Conservation (phyloP, 2,113 vertebrate genomes). For the Ammodytes marinus region DNA sequence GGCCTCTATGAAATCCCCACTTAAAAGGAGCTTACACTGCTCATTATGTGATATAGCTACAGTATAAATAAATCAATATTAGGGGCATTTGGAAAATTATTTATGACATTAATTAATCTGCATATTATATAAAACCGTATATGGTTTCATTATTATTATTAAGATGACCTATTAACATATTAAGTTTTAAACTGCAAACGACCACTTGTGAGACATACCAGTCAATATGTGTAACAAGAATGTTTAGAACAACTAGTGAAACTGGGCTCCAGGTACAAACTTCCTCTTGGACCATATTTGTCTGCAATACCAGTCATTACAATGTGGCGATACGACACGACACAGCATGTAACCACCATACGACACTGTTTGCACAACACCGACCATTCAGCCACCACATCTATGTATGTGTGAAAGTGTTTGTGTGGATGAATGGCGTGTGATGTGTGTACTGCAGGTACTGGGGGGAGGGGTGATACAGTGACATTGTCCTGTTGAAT, state of each 20-base stretch:
- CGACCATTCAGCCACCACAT: conserved; percentile 74
- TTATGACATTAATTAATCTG: conserved; percentile 10
- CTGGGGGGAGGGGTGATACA: not conserved
- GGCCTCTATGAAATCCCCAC: not conserved
- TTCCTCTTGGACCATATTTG: conserved; percentile 54
- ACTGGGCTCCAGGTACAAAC: conserved; percentile 54
- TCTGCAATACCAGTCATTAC: conserved; percentile 64
- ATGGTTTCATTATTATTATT: not conserved
- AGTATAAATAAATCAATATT: not conserved
- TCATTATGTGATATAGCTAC: not conserved
- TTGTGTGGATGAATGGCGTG: conserved; percentile 11
- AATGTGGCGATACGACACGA: conserved; percentile 75
- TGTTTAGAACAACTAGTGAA: conserved; percentile 38
- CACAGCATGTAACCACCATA: conserved; percentile 78
- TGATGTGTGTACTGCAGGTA: conserved; percentile 24
- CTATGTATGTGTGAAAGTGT: conserved; percentile 40
- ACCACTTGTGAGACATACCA: not conserved
- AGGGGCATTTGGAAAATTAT: not conserved
- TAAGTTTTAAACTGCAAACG: not conserved
- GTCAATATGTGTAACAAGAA: not conserved
- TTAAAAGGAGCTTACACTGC: not conserved
- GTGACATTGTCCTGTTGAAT: not conserved
- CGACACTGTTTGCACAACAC: conserved; percentile 73
- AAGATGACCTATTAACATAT: not conserved
- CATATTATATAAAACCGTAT: conserved; percentile 6